Evolutionary conservation across 2,797 vertebrate genomes (phyloP).

Genomic region (Siniperca scherzeri): DNA sequence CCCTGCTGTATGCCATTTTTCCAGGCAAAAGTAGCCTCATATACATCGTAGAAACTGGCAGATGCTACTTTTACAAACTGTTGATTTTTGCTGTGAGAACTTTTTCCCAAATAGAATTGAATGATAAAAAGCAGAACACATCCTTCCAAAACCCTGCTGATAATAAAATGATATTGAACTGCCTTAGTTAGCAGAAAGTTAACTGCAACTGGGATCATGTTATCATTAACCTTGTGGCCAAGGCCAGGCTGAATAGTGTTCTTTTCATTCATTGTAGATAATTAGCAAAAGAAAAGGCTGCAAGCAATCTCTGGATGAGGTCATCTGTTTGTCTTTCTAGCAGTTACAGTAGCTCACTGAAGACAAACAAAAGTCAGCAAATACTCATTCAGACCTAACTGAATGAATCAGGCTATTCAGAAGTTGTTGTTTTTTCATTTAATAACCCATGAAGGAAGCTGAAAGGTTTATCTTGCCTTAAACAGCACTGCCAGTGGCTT

Average conservation of each 20-base stretch:
- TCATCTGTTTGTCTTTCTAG: constrained; percentile 31
- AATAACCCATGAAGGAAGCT: constrained; percentile 29
- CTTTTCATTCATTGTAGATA: constrained; percentile 12
- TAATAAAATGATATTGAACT: neutral
- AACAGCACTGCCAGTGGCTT: constrained; percentile 27
- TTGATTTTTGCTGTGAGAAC: neutral
- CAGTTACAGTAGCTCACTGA: constrained; percentile 14
- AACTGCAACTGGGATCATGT: constrained; percentile 4
- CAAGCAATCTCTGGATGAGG: neutral
- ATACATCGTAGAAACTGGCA: neutral
- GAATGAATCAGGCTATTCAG: constrained; percentile 7
- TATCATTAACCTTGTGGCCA: neutral
- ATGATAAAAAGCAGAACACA: neutral
- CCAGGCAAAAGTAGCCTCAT: constrained; percentile 15
- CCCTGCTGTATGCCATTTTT: constrained; percentile 33
- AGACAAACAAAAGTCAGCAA: constrained; percentile 19
- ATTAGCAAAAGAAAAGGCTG: constrained; percentile 32
- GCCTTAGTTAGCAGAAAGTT: neutral
- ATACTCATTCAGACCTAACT: neutral
- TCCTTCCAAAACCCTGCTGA: neutral
- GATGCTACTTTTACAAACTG: neutral
- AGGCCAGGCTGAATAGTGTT: neutral
- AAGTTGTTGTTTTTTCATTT: neutral
- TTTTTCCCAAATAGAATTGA: neutral
- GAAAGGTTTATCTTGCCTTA: constrained; percentile 37